A percentile compares a stretch with the other conserved stretches of the same genome.
Conservation (phyloP, 2,797 vertebrate species). For the Margarornis squamiger region DNA sequence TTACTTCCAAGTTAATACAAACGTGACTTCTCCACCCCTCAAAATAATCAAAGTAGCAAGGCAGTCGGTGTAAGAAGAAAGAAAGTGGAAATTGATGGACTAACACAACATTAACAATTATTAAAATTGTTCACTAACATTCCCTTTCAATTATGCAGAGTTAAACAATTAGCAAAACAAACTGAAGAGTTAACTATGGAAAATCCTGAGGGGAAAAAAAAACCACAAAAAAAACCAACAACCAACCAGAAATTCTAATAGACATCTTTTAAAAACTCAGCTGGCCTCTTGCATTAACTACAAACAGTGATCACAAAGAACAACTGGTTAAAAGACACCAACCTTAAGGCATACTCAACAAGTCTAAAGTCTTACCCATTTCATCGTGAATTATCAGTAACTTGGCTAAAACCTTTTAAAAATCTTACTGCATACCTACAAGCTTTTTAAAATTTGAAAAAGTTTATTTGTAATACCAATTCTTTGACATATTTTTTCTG, state of each 20-base stretch:
- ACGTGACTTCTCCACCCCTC: not conserved
- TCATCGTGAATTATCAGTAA: not conserved
- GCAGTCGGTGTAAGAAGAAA: not conserved
- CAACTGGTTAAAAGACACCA: not conserved
- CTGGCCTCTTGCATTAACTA: not conserved
- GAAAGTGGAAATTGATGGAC: not conserved
- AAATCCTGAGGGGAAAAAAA: not conserved
- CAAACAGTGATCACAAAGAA: not conserved
- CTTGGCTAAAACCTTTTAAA: not conserved
- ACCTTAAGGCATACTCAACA: not conserved
- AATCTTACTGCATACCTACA: not conserved
- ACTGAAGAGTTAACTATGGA: not conserved
- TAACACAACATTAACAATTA: not conserved
- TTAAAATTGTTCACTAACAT: not conserved
- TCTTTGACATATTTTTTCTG: not conserved
- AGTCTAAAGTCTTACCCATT: not conserved
- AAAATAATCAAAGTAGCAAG: not conserved
- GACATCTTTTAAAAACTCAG: not conserved
- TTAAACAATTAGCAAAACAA: not conserved
- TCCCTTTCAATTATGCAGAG: not conserved
- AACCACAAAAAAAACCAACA: not conserved
- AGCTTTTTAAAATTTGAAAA: not conserved
- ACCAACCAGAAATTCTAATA: not conserved
- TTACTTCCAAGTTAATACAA: not conserved
- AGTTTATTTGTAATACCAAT: not conserved